Evolutionary conservation across 2,797 vertebrate species (phyloP).

Genomic region (Carduelis carduelis): DNA sequence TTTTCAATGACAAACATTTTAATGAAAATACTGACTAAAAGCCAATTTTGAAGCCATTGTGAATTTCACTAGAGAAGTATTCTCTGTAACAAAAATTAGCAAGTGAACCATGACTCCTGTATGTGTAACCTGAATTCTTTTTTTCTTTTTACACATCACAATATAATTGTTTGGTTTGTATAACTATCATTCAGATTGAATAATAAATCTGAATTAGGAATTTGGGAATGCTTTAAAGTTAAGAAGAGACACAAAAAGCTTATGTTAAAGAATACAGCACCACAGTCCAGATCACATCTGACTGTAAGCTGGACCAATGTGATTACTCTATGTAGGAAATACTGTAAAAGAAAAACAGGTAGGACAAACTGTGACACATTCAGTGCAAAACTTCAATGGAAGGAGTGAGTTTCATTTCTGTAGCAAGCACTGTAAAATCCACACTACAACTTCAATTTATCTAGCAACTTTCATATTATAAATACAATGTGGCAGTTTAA

Average conservation of each 20-base stretch:
- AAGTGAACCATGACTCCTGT: background rate
- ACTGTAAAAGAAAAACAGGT: conserved; percentile 69
- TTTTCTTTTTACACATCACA: background rate
- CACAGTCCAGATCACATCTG: conserved; percentile 38
- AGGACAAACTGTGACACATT: conserved; percentile 71
- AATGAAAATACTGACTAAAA: conserved; percentile 31
- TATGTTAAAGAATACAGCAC: conserved; percentile 46
- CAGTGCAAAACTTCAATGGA: conserved; percentile 82
- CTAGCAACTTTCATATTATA: conserved; percentile 56
- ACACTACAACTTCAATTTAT: conserved; percentile 60
- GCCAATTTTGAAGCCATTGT: background rate
- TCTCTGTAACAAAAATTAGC: conserved; percentile 3
- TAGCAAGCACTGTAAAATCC: conserved; percentile 63
- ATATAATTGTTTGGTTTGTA: conserved; percentile 18
- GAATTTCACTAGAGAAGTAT: conserved; percentile 8
- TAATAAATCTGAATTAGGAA: background rate
- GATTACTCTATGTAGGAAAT: conserved; percentile 18
- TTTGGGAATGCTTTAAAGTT: background rate
- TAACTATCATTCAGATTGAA: conserved; percentile 31
- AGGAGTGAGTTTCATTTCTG: conserved; percentile 60
- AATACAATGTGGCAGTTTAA: background rate
- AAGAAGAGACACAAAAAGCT: conserved; percentile 52
- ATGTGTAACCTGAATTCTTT: background rate
- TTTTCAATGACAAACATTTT: background rate
- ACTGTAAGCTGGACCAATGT: background rate